Conservation (phyloP, 2,888 invertebrate genomes). For the Adineta ricciae region DNA sequence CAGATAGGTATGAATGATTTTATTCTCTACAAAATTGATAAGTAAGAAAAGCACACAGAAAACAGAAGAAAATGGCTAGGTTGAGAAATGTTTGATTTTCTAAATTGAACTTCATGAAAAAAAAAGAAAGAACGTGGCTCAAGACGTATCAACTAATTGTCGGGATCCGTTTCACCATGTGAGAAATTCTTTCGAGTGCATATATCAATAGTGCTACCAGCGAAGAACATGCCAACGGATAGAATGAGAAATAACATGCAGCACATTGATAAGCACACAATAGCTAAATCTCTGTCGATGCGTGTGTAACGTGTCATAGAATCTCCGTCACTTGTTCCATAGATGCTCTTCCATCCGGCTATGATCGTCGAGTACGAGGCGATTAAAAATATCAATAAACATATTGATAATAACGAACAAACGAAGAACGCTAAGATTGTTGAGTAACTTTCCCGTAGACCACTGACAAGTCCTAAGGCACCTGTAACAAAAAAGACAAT, state of each 20-base stretch:
- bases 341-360: neutral
- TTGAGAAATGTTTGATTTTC: neutral
- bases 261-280: neutral
- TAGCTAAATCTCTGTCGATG: slow-evolving; percentile 10
- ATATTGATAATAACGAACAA: neutral
- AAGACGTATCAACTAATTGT: neutral
- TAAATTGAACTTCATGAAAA: neutral
- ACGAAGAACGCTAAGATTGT: neutral
- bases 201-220: neutral
- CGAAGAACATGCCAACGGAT: neutral
- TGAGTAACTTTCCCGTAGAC: neutral
- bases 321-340: neutral
- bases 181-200: neutral
- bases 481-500: neutral
- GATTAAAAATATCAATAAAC: slow-evolving; percentile 12
- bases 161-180: neutral
- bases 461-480: neutral
- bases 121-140: neutral
- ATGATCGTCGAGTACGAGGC: neutral
- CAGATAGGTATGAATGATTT: slow-evolving; percentile 1
- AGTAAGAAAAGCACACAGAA: neutral
- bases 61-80: neutral
- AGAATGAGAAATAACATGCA: neutral
- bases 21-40: neutral
- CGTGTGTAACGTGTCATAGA: neutral